Base-by-base conservation (phyloP, 1,140 invertebrate species). In the Drosophila suzukii region DNA sequence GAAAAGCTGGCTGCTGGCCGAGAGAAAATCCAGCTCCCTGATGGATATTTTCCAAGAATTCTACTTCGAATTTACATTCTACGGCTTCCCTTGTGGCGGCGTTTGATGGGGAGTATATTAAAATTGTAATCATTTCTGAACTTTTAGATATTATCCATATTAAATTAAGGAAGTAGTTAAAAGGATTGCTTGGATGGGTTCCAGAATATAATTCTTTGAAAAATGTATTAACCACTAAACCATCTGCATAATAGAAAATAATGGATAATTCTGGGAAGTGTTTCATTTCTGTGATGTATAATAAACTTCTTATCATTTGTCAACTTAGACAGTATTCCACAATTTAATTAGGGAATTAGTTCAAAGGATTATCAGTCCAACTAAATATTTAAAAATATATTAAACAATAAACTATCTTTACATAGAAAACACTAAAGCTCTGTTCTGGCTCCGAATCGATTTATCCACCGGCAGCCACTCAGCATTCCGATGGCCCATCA, bases 31-130 rank as follows among this genome's bases (percentile, higher is more conserved):
- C 38, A 53, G 49, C 47, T 65, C 57, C 60, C 62, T 61, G 43
- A 65, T 20, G 62, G 32, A 61, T 62, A 62, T 62, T 65, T 65
- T 65, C 62, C 12, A 65, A 62, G 62, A 66, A 66, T 68, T 54
- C 44, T 54, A 44, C 53, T 66, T 66, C 47, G 15, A 68, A 46
- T 54, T 66, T 66, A 66, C 65, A 68, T 66, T 34, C 20, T n/a
- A 27, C 38, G 60, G 36, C 43, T 68, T 51, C 15, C 34, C 10
- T 12, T 17, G 0, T 11, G n/a, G 15, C 5, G 54, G 3, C 27
- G 39, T 47, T 47, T 47, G 20, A 30, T 49, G 24, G 20, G 20
- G 8, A 41, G 17, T 59, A 12, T 24, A 30, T 62, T 62, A 41
- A 41, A 24, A 30, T n/a, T 60, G 41, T 27, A 30, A 59, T 41